phyloP scores from a whole-genome alignment of 2,888 invertebrate genomes.

The Hirtodrosophila confusa region DNA sequence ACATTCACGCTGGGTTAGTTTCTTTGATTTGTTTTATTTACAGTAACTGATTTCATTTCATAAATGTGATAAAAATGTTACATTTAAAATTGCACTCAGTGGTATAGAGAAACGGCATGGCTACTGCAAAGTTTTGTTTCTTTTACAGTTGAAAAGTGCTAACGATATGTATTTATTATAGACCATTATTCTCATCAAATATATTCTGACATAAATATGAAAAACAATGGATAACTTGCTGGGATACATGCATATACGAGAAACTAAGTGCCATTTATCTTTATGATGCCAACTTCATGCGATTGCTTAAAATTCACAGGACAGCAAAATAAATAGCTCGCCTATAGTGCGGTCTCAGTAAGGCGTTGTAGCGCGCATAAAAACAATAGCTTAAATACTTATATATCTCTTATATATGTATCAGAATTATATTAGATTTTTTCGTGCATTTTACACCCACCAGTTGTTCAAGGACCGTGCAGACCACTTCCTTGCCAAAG shows the following conservation, averaged over 20 bases:
- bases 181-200: not conserved
- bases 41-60: constrained; percentile 62
- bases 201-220: not conserved
- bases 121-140: not conserved
- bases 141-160: not conserved
- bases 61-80: constrained; percentile 62
- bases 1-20: constrained; percentile 49
- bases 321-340: constrained; percentile 16
- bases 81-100: constrained; percentile 44
- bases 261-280: constrained; percentile 23
- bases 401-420: constrained; percentile 7
- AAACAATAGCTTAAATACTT: constrained; percentile 54
- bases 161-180: not conserved
- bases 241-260: constrained; percentile 2
- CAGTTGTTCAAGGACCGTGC: constrained; percentile 51
- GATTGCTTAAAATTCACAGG: constrained; percentile 25
- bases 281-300: not conserved
- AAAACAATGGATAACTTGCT: constrained; percentile 7
- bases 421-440: constrained; percentile 18
- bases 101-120: not conserved
- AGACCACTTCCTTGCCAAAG: constrained; percentile 54
- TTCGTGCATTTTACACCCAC: constrained; percentile 48
- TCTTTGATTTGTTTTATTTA: constrained; percentile 60
- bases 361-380: constrained; percentile 38
- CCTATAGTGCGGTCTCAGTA: constrained; percentile 2